Percentiles rank a stretch among this genome's conserved stretches.
Evolutionary conservation across 2,113 vertebrate genomes (phyloP).

Genomic region (Hippocampus abdominalis): DNA sequence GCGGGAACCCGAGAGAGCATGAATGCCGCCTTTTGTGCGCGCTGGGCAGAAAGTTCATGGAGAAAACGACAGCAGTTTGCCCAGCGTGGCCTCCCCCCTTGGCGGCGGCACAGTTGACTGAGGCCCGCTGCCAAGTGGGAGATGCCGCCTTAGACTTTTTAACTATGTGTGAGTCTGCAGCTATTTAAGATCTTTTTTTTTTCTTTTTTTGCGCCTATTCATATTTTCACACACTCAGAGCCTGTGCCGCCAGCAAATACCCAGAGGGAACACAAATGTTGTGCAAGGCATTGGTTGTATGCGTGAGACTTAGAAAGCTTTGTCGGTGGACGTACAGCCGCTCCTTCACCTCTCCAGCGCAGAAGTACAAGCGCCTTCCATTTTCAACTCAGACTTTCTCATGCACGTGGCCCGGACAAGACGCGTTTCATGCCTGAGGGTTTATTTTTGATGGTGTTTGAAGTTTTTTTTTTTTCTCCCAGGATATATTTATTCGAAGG

Average conservation of each 20-base stretch:
- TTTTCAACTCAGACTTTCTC: slow-evolving; percentile 54
- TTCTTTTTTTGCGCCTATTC: neutral
- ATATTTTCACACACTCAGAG: slow-evolving; percentile 20
- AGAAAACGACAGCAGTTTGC: slow-evolving; percentile 67
- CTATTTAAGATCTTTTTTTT: slow-evolving; percentile 22
- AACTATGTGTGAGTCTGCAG: slow-evolving; percentile 26
- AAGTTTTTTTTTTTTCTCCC: slow-evolving; percentile 49
- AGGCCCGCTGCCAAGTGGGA: slow-evolving; percentile 63
- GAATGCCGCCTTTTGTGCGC: slow-evolving; percentile 73
- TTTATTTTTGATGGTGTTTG: slow-evolving; percentile 60
- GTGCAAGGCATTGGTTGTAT: slow-evolving; percentile 40
- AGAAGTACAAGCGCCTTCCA: slow-evolving; percentile 49
- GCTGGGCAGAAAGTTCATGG: slow-evolving; percentile 58
- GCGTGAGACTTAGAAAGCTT: slow-evolving; percentile 56
- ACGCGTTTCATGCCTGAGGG: slow-evolving; percentile 41
- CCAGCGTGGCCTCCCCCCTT: slow-evolving; percentile 40
- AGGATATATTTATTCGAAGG: slow-evolving; percentile 58
- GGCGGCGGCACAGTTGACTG: slow-evolving; percentile 50
- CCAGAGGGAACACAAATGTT: slow-evolving; percentile 28
- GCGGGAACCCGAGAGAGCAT: slow-evolving; percentile 48
- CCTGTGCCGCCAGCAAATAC: slow-evolving; percentile 26
- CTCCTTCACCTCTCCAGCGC: slow-evolving; percentile 30
- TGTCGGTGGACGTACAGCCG: slow-evolving; percentile 57
- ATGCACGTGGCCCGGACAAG: slow-evolving; percentile 53
- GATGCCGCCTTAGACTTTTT: slow-evolving; percentile 33